Conservation (phyloP, 2,888 invertebrate species). For the Polydrusus pterygomalis region DNA sequence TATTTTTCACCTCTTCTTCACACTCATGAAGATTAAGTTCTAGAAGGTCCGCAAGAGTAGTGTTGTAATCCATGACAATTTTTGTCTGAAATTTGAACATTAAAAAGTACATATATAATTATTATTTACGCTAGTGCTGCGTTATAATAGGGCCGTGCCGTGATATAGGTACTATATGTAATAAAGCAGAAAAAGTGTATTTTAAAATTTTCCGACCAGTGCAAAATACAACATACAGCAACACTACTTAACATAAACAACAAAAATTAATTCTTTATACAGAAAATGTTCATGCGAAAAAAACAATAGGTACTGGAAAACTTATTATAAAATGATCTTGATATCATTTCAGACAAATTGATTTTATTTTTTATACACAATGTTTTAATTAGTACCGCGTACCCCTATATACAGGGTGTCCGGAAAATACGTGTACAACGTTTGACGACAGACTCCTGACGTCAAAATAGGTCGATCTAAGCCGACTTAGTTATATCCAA, state of each 20-base stretch:
- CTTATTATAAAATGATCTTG: background rate
- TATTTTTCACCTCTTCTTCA: slow-evolving; percentile 97
- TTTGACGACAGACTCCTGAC: too few species aligned
- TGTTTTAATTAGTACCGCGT: too few species aligned
- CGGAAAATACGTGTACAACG: too few species aligned
- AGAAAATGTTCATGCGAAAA: background rate
- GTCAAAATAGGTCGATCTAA: too few species aligned
- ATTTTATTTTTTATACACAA: too few species aligned
- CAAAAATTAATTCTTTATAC: slow-evolving; percentile 1
- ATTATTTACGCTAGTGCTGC: too few species aligned
- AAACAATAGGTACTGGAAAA: background rate
- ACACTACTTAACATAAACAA: background rate
- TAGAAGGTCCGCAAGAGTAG: slow-evolving; percentile 92
- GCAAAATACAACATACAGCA: background rate
- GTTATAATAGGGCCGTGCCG: background rate
- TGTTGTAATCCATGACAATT: slow-evolving; percentile 94
- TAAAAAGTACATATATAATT: too few species aligned
- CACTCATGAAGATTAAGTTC: slow-evolving; percentile 95
- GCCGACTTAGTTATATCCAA: too few species aligned
- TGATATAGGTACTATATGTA: background rate
- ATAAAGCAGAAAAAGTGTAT: background rate
- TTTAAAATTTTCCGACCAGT: background rate
- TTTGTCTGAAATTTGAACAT: slow-evolving; percentile 80
- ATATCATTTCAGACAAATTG: background rate
- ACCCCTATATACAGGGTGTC: too few species aligned